Evolutionary conservation across 2,888 invertebrate species (phyloP), one percentile per base, ranked within the genome.

Genomic region (Ectemnius cavifrons): DNA sequence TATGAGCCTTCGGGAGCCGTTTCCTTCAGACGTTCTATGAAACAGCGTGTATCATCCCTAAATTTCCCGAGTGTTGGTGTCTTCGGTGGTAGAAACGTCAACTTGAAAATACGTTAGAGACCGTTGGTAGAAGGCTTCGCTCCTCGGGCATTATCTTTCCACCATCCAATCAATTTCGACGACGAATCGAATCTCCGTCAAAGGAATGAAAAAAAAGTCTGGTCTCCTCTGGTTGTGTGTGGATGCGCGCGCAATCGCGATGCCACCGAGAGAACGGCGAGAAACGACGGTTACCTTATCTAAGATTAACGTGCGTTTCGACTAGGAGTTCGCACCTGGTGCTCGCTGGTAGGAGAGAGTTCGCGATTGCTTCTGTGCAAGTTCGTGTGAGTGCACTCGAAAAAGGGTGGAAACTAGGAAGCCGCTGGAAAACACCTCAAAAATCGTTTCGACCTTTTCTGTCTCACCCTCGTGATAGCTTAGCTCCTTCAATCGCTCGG

Each of bases 361-460:
- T 59, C 58, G n/a, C 60, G 47, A 56, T 69, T 37, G 37, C 37
- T 37, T 8, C 37, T 11, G 37, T 37, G 63, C 75, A 27, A 68
- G 71, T 66, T 63, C 64, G 70, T 66, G 27, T 61, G 47, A 45
- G 63, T 18, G 62, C 4, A 8, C 65, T 59, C 18, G 14, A 68
- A 80, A 83, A 82, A 78, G 83, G 85, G 85, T 80, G 66, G 79
- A 82, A 80, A 78, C 67, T 75, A 49, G 67, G 73, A 87, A 85
- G 78, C 79, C 77, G 68, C 66, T 75, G 73, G 23, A 86, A 86
- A 85, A 83, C 77, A 70, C 81, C 85, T 82, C 80, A 84, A 87
- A 88, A 87, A 79, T 77, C 75, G 37, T 37, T 37, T 37, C 8
- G 1, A 37, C 37, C 37, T 37, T 37, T 37, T 37, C 75, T 75